Percentiles rank a stretch among this genome's conserved stretches.
These are phyloP conservation scores for Scolopax bukidnonensis DNA, from an alignment of 2,797 vertebrate species.

Conservation along the genomic window DNA sequence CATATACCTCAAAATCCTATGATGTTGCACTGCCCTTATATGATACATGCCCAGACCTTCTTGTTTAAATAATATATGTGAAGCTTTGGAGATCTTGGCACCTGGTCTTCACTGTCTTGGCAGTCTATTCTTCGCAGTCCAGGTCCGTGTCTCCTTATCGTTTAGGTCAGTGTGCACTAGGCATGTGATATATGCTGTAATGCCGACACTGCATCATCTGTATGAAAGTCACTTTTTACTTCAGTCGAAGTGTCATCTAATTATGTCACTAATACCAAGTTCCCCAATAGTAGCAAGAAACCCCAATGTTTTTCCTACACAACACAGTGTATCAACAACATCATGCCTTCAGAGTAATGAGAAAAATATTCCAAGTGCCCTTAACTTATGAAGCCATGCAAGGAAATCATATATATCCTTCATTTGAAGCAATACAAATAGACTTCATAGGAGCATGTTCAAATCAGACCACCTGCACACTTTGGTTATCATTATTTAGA, in stretches of 20 bases:
- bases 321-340: no score
- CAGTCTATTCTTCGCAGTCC: not conserved
- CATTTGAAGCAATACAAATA: not conserved
- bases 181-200: not conserved
- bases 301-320: accelerated
- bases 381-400: not conserved
- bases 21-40: not conserved
- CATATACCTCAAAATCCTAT: not conserved
- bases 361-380: not conserved
- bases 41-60: accelerated
- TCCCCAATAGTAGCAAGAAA: not conserved
- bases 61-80: not conserved
- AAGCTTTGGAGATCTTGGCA: not conserved
- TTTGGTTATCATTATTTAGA: not conserved
- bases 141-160: not conserved
- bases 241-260: not conserved
- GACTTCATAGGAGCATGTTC: not conserved
- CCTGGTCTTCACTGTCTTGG: not conserved
- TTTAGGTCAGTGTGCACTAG: accelerated
- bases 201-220: not conserved
- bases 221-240: not conserved
- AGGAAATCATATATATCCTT: not conserved
- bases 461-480: not conserved
- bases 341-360: accelerated
- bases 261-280: not conserved